Evolutionary conservation across 2,113 vertebrate species (phyloP), one percentile per base, ranked within the genome.

Genomic region (Vulpes vulpes): DNA sequence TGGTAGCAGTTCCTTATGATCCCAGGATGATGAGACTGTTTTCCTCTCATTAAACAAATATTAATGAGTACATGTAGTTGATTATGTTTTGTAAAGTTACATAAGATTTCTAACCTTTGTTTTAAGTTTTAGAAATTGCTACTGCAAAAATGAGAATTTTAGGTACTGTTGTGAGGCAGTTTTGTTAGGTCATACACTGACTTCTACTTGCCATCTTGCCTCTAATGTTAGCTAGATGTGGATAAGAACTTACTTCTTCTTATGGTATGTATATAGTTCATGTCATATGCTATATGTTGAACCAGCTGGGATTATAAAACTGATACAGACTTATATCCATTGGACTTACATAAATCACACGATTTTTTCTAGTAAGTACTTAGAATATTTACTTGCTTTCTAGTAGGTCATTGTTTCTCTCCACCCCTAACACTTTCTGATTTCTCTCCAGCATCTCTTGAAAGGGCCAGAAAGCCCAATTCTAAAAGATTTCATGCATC

Each of bases 81-180:
- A 65, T 73, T 88, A 55, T 92, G 53, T 85, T 84, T 91, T 92
- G 83, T 92, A 59, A 92, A 89, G 60, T 94, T 71, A 74, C 1
- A 2, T 71, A 59, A 69, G 16, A 84, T 84, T 79, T 92, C 67
- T 15, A 91, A 60, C 9, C 71, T 91, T 91, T 32, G 20, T 83
- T 80, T 78, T 38, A 90, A 30, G 38, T 95, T 87, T 73, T 71
- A 53, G n/a, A 60, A 71, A 87, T 94, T 20, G 14, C 65, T 92
- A 32, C 38, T 90, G 20, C 80, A 92, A 53, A 95, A 38, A 74
- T 73, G 49, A 89, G 35, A 79, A 85, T 91, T 64, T 79, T 57
- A 82, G 64, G 16, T 69, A 91, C 17, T 27, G 67, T 0, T 35
- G 3, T 51, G 35, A 91, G 78, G 67, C 88, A 76, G 19, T 85